Evolutionary conservation across 2,797 vertebrate genomes (phyloP).

Genomic region (Onychomys torridus): DNA sequence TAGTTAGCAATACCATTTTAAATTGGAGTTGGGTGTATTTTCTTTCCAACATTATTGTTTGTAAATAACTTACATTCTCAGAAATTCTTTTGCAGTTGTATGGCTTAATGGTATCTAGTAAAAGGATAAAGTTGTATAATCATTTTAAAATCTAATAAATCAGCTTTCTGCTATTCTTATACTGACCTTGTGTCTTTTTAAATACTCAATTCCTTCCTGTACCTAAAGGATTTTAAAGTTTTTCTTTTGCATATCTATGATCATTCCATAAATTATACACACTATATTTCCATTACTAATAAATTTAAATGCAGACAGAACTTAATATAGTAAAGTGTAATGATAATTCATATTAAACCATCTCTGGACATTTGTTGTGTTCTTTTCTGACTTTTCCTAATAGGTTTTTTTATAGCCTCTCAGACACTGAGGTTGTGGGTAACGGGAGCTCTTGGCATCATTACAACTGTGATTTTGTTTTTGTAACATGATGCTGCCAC

Average conservation of each 20-base stretch:
- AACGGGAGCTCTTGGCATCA: background rate
- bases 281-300: constrained; percentile 23
- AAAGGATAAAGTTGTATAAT: background rate
- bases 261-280: background rate
- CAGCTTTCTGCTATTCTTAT: background rate
- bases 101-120: background rate
- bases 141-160: background rate
- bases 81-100: background rate
- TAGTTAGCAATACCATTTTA: constrained; percentile 6
- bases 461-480: background rate
- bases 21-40: background rate
- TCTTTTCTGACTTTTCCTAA: background rate
- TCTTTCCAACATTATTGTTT: constrained; percentile 28
- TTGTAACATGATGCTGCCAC: background rate
- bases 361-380: constrained; percentile 22
- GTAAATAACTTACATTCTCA: background rate
- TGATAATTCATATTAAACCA: background rate
- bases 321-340: constrained; percentile 3
- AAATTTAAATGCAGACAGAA: background rate
- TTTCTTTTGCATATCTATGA: background rate
- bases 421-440: background rate
- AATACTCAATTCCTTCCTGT: background rate
- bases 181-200: background rate
- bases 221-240: background rate
- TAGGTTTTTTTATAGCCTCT: constrained; percentile 7